Percentiles rank a stretch among this genome's conserved stretches.
Evolutionary conservation across 2,797 vertebrate genomes (phyloP).

Genomic region (Rhynchonycteris naso): DNA sequence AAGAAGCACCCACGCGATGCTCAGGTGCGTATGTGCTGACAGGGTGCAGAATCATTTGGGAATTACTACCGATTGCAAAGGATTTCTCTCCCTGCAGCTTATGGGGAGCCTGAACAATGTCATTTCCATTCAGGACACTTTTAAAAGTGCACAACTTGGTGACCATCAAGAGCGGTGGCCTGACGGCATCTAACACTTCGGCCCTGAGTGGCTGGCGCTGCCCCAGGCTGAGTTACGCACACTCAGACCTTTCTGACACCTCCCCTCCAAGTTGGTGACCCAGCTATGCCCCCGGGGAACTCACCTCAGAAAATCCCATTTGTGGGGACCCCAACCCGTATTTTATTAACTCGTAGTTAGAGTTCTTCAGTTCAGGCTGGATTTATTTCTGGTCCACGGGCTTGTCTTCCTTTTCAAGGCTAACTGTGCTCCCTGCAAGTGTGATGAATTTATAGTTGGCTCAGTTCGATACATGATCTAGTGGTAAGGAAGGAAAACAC

Average conservation of each 20-base stretch:
- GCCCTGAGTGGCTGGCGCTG: background rate
- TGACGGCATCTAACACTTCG: background rate
- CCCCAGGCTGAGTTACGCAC: background rate
- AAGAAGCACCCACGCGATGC: background rate
- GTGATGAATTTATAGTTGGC: constrained; percentile 1
- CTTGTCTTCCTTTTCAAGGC: background rate
- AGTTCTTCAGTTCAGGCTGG: background rate
- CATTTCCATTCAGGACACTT: background rate
- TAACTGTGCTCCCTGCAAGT: background rate
- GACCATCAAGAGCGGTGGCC: background rate
- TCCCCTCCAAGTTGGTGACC: background rate
- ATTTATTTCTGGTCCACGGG: background rate
- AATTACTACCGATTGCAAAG: background rate
- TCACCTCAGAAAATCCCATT: background rate
- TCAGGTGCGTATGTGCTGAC: background rate
- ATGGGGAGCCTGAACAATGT: background rate
- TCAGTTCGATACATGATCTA: background rate
- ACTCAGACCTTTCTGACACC: background rate
- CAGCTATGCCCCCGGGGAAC: background rate
- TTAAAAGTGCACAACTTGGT: constrained; percentile 23
- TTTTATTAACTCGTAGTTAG: constrained; percentile 8
- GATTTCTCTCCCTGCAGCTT: background rate
- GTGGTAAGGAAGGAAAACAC: background rate
- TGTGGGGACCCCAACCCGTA: background rate
- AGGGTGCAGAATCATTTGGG: background rate